Evolutionary conservation across 2,797 vertebrate species (phyloP), one percentile per base, ranked within the genome.

Genomic region (Manis crassicaudata): DNA sequence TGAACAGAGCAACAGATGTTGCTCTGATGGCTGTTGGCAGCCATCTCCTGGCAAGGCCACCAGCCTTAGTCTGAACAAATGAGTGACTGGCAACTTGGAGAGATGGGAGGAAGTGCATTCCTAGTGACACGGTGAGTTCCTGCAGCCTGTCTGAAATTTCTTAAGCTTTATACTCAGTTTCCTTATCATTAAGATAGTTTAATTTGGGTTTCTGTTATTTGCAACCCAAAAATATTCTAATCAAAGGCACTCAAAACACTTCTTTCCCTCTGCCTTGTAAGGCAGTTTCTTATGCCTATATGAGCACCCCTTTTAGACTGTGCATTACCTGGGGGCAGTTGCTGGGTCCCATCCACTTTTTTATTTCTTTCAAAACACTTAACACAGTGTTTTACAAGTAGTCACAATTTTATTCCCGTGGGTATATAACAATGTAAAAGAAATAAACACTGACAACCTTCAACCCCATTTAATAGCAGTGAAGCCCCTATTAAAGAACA

Each of bases 351-450:
- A 25, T 17, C 43, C 40, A 86, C 60, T 90, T 92, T 84, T 76
- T 56, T 37, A 68, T 90, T 95, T 60, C 37, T 90, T 89, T 82
- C 50, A 32, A 58, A 90, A 70, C 63, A 81, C 58, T 95, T 87
- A 84, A 32, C 13, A 72, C n/a, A 32, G 3, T 87, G 18, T 83
- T 76, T 94, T 92, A 40, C 32, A 96, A 92, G 87, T 43, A 92
- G 72, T 35, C 77, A 75, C 67, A 83, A 37, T 89, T 75, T 88
- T n/a, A 68, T 25, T 91, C 21, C 60, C n/a, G 20, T 83, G 92
- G 52, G 73, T 90, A 60, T 50, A 52, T 50, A 94, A 32, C 46
- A 76, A n/a, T 90, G 27, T 58, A 54, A 95, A 87, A 82, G 84
- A 13, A 54, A 81, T 62, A 58, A 9, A 63, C 17, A 2, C 67